Conservation (phyloP, 2,888 invertebrate genomes). For the Eristalis pertinax region DNA sequence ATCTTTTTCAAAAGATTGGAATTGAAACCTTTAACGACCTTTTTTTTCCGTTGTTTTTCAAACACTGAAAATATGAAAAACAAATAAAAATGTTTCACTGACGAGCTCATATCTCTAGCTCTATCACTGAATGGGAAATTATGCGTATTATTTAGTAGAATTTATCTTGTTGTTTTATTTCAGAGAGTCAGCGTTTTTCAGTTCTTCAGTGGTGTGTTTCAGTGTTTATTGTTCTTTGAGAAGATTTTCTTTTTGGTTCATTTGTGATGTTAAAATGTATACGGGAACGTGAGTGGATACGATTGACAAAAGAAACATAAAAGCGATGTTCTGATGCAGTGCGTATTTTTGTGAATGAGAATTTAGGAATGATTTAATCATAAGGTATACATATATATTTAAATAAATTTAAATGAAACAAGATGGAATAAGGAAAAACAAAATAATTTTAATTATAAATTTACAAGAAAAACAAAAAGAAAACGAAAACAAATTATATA, state of each 20-base stretch:
- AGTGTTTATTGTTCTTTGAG: constrained; percentile 22
- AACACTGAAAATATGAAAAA: not conserved
- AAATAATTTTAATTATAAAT: constrained; percentile 70
- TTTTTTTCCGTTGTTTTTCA: constrained; percentile 21
- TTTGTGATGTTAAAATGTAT: constrained; percentile 70
- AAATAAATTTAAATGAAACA: constrained; percentile 49
- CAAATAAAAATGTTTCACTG: constrained; percentile 2
- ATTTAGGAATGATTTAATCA: constrained; percentile 71
- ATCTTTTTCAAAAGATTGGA: constrained; percentile 34
- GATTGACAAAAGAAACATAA: constrained; percentile 34
- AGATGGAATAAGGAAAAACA: constrained; percentile 35
- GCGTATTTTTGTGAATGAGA: constrained; percentile 65
- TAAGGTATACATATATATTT: constrained; percentile 67
- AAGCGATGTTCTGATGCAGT: constrained; percentile 51
- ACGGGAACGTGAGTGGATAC: constrained; percentile 61
- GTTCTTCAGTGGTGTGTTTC: not conserved
- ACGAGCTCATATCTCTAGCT: constrained; percentile 12
- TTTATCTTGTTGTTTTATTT: constrained; percentile 4
- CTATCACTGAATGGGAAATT: not conserved
- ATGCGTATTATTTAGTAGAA: constrained; percentile 36
- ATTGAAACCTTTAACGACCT: constrained; percentile 23
- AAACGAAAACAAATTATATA: constrained; percentile 38
- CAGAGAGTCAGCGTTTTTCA: not conserved
- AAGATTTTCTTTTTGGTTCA: constrained; percentile 13
- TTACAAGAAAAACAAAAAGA: constrained; percentile 50